Evolutionary conservation across 1,140 invertebrate genomes (phyloP).

Genomic region (roundworm (Caenorhabditis elegans)): WBcel235 BX284602.5:147001-147500

Average conservation of each 20-base stretch:
- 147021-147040: too few relatives aligned
- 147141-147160: too few relatives aligned
- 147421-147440: constrained; percentile 9
- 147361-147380: background rate
- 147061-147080: too few relatives aligned
- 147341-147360: too few relatives aligned
- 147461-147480: background rate
- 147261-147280: background rate
- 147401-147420: constrained; percentile 3
- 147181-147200: too few relatives aligned
- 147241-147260: background rate
- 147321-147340: background rate
- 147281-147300: constrained; percentile 1
- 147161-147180: too few relatives aligned
- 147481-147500: background rate
- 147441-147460: background rate
- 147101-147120: too few relatives aligned
- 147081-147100: too few relatives aligned
- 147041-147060: too few relatives aligned
- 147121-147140: too few relatives aligned
- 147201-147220: background rate
- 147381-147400: background rate
- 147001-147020: too few relatives aligned
- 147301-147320: background rate
- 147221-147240: background rate